phyloP scores from a whole-genome alignment of 2,888 invertebrate species.

The Xestia ashworthii region DNA sequence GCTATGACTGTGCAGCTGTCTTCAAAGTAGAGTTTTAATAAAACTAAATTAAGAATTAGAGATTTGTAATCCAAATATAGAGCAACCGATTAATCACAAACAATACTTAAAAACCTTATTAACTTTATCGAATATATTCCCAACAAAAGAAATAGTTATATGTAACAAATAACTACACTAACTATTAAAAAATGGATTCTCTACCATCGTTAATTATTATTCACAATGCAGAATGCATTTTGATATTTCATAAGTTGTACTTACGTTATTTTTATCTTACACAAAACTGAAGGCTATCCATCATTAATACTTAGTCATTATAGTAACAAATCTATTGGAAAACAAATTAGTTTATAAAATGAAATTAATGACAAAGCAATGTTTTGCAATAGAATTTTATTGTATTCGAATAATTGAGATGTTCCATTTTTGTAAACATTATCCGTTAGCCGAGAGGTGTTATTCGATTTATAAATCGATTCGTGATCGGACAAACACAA shows the following conservation, averaged over 20 bases:
- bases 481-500: constrained; percentile 72
- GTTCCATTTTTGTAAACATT: constrained; percentile 60
- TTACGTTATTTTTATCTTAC: constrained; percentile 23
- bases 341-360: constrained; percentile 1
- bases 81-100: not conserved
- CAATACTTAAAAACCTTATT: not conserved
- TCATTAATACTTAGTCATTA: constrained; percentile 29
- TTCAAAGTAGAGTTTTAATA: not conserved
- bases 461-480: constrained; percentile 65
- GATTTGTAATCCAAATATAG: not conserved
- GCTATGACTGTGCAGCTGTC: not conserved
- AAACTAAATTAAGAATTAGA: not conserved
- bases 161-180: constrained; percentile 52
- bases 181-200: constrained; percentile 51
- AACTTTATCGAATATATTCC: constrained; percentile 23
- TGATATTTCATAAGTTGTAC: constrained; percentile 47
- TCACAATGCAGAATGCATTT: constrained; percentile 43
- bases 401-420: constrained; percentile 66
- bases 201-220: constrained; percentile 60
- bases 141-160: constrained; percentile 22
- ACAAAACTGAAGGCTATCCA: constrained; percentile 43
- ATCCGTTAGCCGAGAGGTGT: constrained; percentile 61
- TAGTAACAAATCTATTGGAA: constrained; percentile 39
- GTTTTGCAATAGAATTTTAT: constrained; percentile 33
- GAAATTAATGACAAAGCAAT: constrained; percentile 15